Evolutionary conservation across 2,797 vertebrate genomes (phyloP).

Genomic region (Danio jaintianensis): DNA sequence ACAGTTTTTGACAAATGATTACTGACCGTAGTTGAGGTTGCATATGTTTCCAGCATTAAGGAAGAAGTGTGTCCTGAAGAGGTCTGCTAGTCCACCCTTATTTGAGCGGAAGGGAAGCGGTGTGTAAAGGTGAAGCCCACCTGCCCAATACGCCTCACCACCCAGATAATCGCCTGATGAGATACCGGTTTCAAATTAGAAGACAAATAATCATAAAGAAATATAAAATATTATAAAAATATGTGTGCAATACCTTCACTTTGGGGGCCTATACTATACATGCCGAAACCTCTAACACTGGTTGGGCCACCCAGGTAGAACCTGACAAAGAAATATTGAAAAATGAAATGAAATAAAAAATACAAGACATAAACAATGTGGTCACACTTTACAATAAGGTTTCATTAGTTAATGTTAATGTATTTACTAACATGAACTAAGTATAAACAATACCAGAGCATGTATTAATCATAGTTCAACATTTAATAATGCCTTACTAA

Average conservation of each 20-base stretch:
- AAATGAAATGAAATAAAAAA: too few relatives aligned
- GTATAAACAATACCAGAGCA: too few relatives aligned
- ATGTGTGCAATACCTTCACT: slow-evolving; percentile 85
- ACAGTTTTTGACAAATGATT: background rate
- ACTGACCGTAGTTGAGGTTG: slow-evolving; percentile 88
- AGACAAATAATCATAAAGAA: background rate
- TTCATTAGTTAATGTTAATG: too few relatives aligned
- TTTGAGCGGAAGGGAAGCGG: slow-evolving; percentile 87
- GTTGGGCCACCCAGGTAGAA: slow-evolving; percentile 97
- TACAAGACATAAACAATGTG: too few relatives aligned
- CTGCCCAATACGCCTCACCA: slow-evolving; percentile 88
- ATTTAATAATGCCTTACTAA: too few relatives aligned
- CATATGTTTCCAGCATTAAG: slow-evolving; percentile 91
- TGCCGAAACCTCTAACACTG: slow-evolving; percentile 94
- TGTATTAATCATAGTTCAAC: too few relatives aligned
- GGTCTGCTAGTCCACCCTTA: slow-evolving; percentile 86
- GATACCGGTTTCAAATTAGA: background rate
- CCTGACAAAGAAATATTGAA: slow-evolving; percentile 76
- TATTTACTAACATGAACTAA: too few relatives aligned
- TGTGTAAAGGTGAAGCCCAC: slow-evolving; percentile 86
- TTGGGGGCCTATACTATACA: slow-evolving; percentile 98
- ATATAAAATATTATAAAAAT: background rate
- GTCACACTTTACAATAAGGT: too few relatives aligned
- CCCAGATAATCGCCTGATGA: slow-evolving; percentile 87
- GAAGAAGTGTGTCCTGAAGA: slow-evolving; percentile 89